phyloP scores from a whole-genome alignment of 2,888 invertebrate genomes.

The Charanyca ferruginea region DNA sequence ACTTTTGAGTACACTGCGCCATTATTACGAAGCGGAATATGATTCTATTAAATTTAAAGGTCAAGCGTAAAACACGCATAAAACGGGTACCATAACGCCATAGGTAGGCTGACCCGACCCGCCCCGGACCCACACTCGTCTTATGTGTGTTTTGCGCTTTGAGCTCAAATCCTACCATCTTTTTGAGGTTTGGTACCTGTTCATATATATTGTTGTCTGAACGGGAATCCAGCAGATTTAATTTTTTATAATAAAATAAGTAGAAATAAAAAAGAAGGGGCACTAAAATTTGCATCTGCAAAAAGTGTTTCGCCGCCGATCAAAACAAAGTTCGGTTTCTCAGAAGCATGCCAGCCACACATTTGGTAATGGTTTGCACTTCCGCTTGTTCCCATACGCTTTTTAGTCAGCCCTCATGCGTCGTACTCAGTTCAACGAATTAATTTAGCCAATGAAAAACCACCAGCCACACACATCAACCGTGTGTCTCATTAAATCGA shows the following conservation, averaged over 20 bases:
- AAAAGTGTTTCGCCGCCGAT: slow-evolving; percentile 52
- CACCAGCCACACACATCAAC: slow-evolving; percentile 54
- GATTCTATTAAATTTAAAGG: neutral
- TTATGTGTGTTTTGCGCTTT: neutral
- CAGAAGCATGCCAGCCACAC: slow-evolving; percentile 77
- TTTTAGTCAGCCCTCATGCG: slow-evolving; percentile 73
- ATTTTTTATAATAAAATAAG: slow-evolving; percentile 1
- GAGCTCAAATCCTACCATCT: slow-evolving; percentile 1
- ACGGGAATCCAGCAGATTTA: slow-evolving; percentile 1
- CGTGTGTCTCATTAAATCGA: slow-evolving; percentile 70
- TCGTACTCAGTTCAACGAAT: slow-evolving; percentile 82
- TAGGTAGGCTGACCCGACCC: too few relatives aligned
- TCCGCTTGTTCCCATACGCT: slow-evolving; percentile 80
- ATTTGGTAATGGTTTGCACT: slow-evolving; percentile 86
- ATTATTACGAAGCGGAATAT: neutral
- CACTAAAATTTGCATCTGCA: slow-evolving; percentile 43
- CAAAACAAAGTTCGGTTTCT: slow-evolving; percentile 70
- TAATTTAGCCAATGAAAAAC: slow-evolving; percentile 79
- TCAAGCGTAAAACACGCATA: too few relatives aligned
- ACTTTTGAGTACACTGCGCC: neutral
- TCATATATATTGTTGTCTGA: neutral
- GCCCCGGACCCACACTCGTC: too few relatives aligned
- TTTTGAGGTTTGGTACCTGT: slow-evolving; percentile 1
- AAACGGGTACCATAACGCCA: too few relatives aligned
- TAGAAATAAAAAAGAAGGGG: slow-evolving; percentile 26